These are phyloP conservation scores for Amblyopsis hoosieri DNA, from an alignment of 2,797 vertebrate species.

Conservation along the genomic window DNA sequence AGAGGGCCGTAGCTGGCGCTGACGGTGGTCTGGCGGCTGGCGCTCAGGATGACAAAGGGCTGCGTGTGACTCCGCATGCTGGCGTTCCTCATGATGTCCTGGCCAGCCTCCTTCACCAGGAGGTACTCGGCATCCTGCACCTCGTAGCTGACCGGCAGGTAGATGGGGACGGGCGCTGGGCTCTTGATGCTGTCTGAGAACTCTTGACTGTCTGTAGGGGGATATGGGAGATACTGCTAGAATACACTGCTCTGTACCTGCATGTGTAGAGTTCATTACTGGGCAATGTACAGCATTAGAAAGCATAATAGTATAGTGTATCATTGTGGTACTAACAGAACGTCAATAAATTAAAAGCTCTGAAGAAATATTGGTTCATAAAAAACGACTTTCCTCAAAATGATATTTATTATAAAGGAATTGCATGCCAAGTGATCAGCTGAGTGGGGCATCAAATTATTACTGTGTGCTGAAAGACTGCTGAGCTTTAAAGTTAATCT, in stretches of 20 bases:
- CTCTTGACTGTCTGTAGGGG: conserved; percentile 83
- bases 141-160: conserved; percentile 87
- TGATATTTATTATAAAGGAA: conserved; percentile 26
- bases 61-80: conserved; percentile 91
- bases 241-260: too few species aligned
- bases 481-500: conserved; percentile 40
- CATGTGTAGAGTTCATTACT: too few species aligned
- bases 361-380: conserved; percentile 6
- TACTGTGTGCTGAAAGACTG: conserved; percentile 47
- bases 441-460: conserved; percentile 56
- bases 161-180: conserved; percentile 84
- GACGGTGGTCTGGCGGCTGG: conserved; percentile 79
- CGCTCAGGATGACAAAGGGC: conserved; percentile 87
- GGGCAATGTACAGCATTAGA: too few species aligned
- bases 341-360: conserved; percentile 10
- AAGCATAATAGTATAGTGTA: not conserved
- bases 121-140: conserved; percentile 86
- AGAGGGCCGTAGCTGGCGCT: conserved; percentile 87
- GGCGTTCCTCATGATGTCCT: conserved; percentile 95
- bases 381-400: conserved; percentile 23
- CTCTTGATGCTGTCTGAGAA: conserved; percentile 81
- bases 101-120: conserved; percentile 91
- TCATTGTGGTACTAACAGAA: not conserved
- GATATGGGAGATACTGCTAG: conserved; percentile 1
- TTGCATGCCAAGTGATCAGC: conserved; percentile 49